phyloP scores from a whole-genome alignment of 1,140 invertebrate genomes.

The Drosophila neocordata region DNA sequence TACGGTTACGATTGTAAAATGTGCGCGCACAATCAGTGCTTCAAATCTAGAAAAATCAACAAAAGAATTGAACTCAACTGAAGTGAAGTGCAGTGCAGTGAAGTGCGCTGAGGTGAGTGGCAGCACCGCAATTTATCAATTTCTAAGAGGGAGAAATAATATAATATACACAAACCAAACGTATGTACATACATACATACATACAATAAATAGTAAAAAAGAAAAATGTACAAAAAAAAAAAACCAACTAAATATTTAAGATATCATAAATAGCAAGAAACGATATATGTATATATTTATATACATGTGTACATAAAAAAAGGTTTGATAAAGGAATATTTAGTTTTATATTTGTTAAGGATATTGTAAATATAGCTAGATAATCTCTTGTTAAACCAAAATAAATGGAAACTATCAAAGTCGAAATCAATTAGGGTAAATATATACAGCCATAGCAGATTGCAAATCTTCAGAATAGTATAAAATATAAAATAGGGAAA shows the following conservation, averaged over 20 bases:
- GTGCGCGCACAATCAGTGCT: slow-evolving; percentile 71
- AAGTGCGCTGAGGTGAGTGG: slow-evolving; percentile 43
- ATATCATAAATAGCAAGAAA: slow-evolving; percentile 3
- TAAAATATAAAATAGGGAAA: too few species aligned
- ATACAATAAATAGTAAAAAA: slow-evolving; percentile 1
- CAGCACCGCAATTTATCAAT: slow-evolving; percentile 43
- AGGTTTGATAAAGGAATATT: not conserved
- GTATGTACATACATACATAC: slow-evolving; percentile 19
- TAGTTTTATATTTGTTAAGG: slow-evolving; percentile 10
- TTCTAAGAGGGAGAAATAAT: slow-evolving; percentile 32
- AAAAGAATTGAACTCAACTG: slow-evolving; percentile 68
- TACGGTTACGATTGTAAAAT: slow-evolving; percentile 63
- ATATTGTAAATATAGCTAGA: not conserved
- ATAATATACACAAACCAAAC: slow-evolving; percentile 16
- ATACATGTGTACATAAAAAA: not conserved
- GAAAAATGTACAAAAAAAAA: not conserved
- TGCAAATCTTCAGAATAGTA: too few species aligned
- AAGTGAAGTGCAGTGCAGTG: slow-evolving; percentile 36
- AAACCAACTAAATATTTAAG: not conserved
- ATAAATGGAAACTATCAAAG: too few species aligned
- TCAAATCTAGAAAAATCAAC: slow-evolving; percentile 80
- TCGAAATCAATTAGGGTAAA: too few species aligned
- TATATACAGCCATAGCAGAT: too few species aligned
- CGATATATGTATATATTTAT: too few species aligned
- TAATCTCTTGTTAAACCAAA: too few species aligned